Percentiles rank a stretch among this genome's conserved stretches.
Evolutionary conservation across 2,888 invertebrate genomes (phyloP).

Genomic region (Amblyjoppa proteus): DNA sequence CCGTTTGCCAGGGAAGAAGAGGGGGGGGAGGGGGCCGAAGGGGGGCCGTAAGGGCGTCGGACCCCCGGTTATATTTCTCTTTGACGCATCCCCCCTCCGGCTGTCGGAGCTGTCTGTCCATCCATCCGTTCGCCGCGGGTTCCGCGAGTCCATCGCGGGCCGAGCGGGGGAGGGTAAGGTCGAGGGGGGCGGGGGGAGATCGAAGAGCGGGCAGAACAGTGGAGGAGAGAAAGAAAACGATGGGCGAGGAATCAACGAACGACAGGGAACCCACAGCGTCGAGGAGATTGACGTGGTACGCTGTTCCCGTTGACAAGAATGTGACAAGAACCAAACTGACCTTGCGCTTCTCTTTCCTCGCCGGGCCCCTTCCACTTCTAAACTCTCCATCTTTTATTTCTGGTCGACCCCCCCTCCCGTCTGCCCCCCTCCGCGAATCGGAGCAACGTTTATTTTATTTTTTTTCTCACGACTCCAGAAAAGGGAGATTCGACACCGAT

Average conservation of each 20-base stretch:
- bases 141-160: slow-evolving; percentile 23
- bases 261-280: slow-evolving; percentile 75
- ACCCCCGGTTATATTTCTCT: slow-evolving; percentile 84
- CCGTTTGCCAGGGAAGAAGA: slow-evolving; percentile 31
- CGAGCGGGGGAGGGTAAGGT: background rate
- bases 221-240: slow-evolving; percentile 63
- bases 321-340: slow-evolving; percentile 83
- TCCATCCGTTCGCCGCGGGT: slow-evolving; percentile 70
- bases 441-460: too few relatives aligned
- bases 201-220: slow-evolving; percentile 54
- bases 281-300: slow-evolving; percentile 84
- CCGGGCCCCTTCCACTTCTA: slow-evolving; percentile 37
- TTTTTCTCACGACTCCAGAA: too few relatives aligned
- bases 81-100: slow-evolving; percentile 83
- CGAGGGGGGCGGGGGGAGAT: slow-evolving; percentile 20
- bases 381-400: slow-evolving; percentile 38
- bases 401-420: background rate
- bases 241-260: background rate
- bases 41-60: slow-evolving; percentile 73
- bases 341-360: slow-evolving; percentile 77
- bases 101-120: slow-evolving; percentile 79
- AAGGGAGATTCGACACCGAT: too few relatives aligned
- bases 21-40: background rate
- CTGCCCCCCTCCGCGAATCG: too few relatives aligned
- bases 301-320: slow-evolving; percentile 84